Base-by-base conservation (phyloP, 2,113 vertebrate genomes). In the Anarrhichthys ocellatus region DNA sequence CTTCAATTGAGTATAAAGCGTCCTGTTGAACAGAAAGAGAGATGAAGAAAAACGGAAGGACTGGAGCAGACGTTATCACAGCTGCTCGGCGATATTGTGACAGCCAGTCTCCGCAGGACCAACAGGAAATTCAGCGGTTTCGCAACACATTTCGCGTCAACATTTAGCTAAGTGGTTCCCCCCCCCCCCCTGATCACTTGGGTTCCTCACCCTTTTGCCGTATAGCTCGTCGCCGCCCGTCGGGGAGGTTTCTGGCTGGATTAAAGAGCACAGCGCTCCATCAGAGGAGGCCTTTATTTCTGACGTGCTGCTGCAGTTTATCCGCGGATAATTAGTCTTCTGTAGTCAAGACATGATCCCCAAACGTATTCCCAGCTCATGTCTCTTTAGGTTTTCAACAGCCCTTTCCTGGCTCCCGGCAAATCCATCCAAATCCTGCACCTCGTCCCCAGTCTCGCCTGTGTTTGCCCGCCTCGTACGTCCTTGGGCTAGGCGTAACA, bases 181-280 rank as follows among this genome's bases (percentile, higher is more conserved):
- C 22, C 1, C 42, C 29, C 14, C 9, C 32, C 9, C 15, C 8
- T 1, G 46, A 17, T 59, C 29, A 34, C 80, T 27, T 65, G n/a
- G 18, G 73, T n/a, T 72, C 76, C 93, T 95, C 91, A 93, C 93
- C 93, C 90, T 91, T 83, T 83, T 81, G 89, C 87, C 56, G 56
- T 67, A 89, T 89, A 76, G 86, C 91, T 83, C 58, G 87, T 83
- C 83, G 73, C 81, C 66, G 84, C 71, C 86, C 65, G 88, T 89
- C 84, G 69, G 76, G 88, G 77, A 82, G 84, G 72, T 82, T 80
- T 87, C 32, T 36, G 66, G 50, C 34, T 29, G 79, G 89, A 90
- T 92, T 89, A 93, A 80, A 87, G 75, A 73, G 88, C 78, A 80
- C 77, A 18, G 73, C 40, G 76, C 86, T 87, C 91, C 90, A 92